A percentile compares a stretch with the other conserved stretches of the same genome.
Evolutionary conservation across 1,140 invertebrate species (phyloP).

Genomic region (Drosophila orena): DNA sequence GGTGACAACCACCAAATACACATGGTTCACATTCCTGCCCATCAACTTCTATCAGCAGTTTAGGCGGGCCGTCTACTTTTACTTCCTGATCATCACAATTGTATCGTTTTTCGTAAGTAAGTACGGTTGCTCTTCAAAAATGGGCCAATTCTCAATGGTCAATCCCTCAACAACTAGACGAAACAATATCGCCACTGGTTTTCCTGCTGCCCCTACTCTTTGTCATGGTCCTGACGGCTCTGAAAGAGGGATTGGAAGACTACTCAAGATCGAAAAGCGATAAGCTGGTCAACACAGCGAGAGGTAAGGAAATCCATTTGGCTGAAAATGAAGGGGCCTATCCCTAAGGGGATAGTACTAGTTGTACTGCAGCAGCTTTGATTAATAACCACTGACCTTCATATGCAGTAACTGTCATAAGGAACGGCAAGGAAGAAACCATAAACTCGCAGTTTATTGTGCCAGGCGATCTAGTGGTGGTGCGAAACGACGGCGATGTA

Average conservation of each 20-base stretch:
- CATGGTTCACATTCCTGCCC: conserved; percentile 91
- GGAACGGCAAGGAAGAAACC: conserved; percentile 86
- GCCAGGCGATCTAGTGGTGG: conserved; percentile 91
- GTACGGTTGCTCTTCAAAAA: conserved; percentile 30
- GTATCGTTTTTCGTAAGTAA: conserved; percentile 88
- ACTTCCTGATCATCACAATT: conserved; percentile 90
- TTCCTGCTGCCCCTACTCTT: conserved; percentile 91
- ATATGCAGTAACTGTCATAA: conserved; percentile 86
- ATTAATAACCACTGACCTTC: too few relatives aligned
- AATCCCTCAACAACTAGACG: conserved; percentile 85
- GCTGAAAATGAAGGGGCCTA: too few relatives aligned
- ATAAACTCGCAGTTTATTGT: conserved; percentile 86
- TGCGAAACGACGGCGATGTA: conserved; percentile 89
- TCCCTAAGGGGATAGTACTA: too few relatives aligned
- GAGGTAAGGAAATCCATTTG: conserved; percentile 69
- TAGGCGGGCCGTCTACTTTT: conserved; percentile 92
- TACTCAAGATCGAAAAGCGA: conserved; percentile 90
- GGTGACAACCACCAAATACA: conserved; percentile 90
- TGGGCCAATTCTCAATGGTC: too few relatives aligned
- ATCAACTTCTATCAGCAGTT: conserved; percentile 94
- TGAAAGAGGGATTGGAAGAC: conserved; percentile 94
- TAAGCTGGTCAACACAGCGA: conserved; percentile 89
- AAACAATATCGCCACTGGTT: conserved; percentile 90
- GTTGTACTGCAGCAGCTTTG: too few relatives aligned
- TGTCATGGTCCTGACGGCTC: conserved; percentile 91